phyloP scores from a whole-genome alignment of 1,140 invertebrate species.

The Neotoxoptera formosana region DNA sequence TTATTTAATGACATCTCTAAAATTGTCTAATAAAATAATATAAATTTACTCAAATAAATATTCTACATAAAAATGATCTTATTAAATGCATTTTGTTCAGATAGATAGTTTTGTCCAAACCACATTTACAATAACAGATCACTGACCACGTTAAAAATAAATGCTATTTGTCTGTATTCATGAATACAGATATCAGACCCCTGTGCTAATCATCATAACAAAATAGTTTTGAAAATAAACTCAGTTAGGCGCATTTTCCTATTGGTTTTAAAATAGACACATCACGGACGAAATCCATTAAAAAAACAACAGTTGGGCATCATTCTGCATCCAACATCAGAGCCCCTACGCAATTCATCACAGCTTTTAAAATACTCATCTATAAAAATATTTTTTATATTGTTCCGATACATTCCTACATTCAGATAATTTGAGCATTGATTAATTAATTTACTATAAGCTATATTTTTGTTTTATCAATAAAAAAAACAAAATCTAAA shows the following conservation, averaged over 20 bases:
- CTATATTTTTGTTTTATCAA: background rate
- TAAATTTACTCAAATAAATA: background rate
- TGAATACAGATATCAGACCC: slow-evolving; percentile 45
- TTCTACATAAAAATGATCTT: background rate
- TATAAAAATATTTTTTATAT: background rate
- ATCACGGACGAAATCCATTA: slow-evolving; percentile 21
- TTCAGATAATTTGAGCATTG: background rate
- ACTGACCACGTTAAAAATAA: slow-evolving; percentile 44
- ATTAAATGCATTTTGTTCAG: background rate
- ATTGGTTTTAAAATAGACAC: slow-evolving; percentile 8
- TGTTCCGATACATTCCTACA: background rate
- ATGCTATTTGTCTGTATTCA: slow-evolving; percentile 31
- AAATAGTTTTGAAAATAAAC: background rate
- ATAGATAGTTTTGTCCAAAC: background rate
- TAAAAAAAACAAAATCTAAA: background rate
- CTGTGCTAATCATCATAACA: slow-evolving; percentile 51
- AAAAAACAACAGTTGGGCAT: slow-evolving; percentile 44
- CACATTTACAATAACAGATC: slow-evolving; percentile 40
- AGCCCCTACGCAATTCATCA: slow-evolving; percentile 39
- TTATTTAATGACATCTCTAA: background rate
- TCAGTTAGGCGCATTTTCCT: slow-evolving; percentile 20
- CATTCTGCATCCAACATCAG: slow-evolving; percentile 47
- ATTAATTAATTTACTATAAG: background rate
- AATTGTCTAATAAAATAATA: background rate
- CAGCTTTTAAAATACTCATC: background rate